A percentile compares a stretch with the other conserved stretches of the same genome.
Conservation (phyloP, 2,888 invertebrate genomes). For the Spodoptera picta region DNA sequence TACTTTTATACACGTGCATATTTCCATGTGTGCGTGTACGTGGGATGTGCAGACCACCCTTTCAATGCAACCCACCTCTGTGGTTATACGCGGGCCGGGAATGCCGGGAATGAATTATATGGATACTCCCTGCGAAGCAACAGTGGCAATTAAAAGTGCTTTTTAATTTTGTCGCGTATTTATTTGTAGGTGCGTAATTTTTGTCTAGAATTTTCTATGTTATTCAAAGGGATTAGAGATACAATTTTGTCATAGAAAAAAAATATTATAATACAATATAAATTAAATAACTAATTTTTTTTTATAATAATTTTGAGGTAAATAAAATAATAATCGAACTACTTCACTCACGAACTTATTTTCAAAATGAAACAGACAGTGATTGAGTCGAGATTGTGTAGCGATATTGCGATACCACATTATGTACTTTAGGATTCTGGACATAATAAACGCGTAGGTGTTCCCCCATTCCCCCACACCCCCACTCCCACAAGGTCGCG, state of each 20-base stretch:
- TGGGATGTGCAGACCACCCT: constrained; percentile 46
- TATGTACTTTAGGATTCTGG: constrained; percentile 58
- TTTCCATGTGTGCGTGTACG: constrained; percentile 27
- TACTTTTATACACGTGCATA: constrained; percentile 17
- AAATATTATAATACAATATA: too few relatives aligned
- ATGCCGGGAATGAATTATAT: constrained; percentile 29
- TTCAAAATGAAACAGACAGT: constrained; percentile 41
- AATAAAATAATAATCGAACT: not conserved
- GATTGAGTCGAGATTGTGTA: constrained; percentile 42
- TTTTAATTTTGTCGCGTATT: not conserved
- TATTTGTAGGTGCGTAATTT: not conserved
- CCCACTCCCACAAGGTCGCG: constrained; percentile 51
- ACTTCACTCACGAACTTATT: constrained; percentile 5
- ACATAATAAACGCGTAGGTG: constrained; percentile 52
- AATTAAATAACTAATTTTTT: too few relatives aligned
- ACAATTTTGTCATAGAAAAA: too few relatives aligned
- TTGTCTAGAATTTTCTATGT: too few relatives aligned
- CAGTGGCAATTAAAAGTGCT: not conserved
- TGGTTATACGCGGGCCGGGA: constrained; percentile 11
- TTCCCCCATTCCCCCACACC: constrained; percentile 21
- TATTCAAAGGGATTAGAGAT: too few relatives aligned
- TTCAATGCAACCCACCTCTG: constrained; percentile 42
- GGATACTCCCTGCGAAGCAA: not conserved
- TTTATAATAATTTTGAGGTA: too few relatives aligned
- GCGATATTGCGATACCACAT: constrained; percentile 44